A percentile compares a stretch with the other conserved stretches of the same genome.
These are phyloP conservation scores for Drosophila busckii DNA, from an alignment of 1,140 invertebrate genomes.

Conservation along the genomic window DNA sequence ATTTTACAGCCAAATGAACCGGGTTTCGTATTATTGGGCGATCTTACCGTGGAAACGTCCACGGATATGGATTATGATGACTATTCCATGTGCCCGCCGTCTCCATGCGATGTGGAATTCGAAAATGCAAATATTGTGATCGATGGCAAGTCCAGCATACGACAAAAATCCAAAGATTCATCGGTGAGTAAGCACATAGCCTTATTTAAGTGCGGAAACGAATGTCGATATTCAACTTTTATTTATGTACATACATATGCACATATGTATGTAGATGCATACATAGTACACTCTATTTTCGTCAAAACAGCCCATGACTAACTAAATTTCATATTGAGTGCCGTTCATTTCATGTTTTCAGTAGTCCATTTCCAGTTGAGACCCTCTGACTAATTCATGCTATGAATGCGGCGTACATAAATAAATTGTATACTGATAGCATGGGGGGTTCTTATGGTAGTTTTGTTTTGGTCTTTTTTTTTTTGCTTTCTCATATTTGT, in stretches of 20 bases:
- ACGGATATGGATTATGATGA: constrained; percentile 83
- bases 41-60: constrained; percentile 82
- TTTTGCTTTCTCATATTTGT: constrained; percentile 14
- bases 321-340: constrained; percentile 2
- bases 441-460: constrained; percentile 25
- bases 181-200: constrained; percentile 74
- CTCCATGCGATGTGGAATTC: constrained; percentile 90
- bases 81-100: constrained; percentile 84
- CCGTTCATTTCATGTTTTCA: not conserved
- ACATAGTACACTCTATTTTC: not conserved
- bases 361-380: no score
- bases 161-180: constrained; percentile 82
- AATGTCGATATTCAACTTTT: no score
- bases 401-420: constrained; percentile 19
- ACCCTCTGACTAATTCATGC: constrained; percentile 1
- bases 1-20: constrained; percentile 83
- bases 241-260: no score
- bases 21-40: constrained; percentile 82
- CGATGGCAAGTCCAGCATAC: constrained; percentile 89
- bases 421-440: constrained; percentile 25
- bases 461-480: constrained; percentile 20
- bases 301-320: constrained; percentile 22
- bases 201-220: not conserved
- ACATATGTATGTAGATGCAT: constrained; percentile 4
- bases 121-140: constrained; percentile 93